Conservation (phyloP, 2,797 vertebrate species). For the Zalophus californianus region DNA sequence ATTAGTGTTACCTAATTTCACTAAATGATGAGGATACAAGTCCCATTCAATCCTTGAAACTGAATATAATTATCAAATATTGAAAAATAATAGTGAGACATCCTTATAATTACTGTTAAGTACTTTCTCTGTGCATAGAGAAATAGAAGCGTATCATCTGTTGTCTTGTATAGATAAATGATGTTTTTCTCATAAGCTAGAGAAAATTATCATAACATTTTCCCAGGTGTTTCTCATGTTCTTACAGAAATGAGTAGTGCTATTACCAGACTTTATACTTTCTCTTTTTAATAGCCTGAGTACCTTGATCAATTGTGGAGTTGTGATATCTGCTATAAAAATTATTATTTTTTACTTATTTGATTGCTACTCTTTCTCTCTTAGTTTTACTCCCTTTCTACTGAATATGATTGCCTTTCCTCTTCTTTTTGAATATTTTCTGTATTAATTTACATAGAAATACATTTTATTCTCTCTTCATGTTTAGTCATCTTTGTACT, state of each 20-base stretch:
- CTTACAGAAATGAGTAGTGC: not conserved
- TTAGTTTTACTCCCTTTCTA: not conserved
- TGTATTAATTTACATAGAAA: not conserved
- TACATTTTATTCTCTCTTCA: not conserved
- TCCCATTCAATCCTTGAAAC: not conserved
- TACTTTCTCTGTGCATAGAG: not conserved
- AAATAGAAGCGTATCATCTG: not conserved
- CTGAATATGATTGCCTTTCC: not conserved
- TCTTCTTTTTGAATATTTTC: not conserved
- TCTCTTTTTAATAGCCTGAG: not conserved
- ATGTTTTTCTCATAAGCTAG: not conserved
- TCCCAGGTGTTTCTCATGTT: not conserved
- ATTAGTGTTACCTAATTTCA: not conserved
- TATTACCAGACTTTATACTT: not conserved
- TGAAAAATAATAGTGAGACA: not conserved
- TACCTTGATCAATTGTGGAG: not conserved
- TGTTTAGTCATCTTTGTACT: not conserved
- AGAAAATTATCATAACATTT: not conserved
- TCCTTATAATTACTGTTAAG: not conserved
- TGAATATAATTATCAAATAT: conserved; percentile 18
- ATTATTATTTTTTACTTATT: not conserved
- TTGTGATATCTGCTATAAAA: not conserved
- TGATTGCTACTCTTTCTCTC: not conserved
- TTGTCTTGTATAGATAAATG: not conserved
- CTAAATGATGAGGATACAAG: not conserved